Evolutionary conservation across 2,888 invertebrate species (phyloP).

Genomic region (Acrocyrtus sp.): DNA sequence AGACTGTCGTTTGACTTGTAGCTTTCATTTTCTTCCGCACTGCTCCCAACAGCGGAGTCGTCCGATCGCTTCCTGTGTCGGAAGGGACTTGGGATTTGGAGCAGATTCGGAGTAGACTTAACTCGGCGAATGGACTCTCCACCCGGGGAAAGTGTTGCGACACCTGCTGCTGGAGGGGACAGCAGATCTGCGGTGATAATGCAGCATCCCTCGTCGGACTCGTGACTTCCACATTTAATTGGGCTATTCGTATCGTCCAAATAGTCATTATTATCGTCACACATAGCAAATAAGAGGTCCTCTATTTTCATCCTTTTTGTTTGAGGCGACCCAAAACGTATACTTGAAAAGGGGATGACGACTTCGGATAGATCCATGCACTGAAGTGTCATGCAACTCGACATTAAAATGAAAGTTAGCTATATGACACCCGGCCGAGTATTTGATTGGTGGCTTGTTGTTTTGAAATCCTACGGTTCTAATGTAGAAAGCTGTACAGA

Average conservation of each 20-base stretch:
- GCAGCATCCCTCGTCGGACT: constrained; percentile 60
- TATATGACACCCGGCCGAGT: too few relatives aligned
- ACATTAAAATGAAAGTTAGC: too few relatives aligned
- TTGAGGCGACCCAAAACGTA: too few relatives aligned
- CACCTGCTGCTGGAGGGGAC: constrained; percentile 14
- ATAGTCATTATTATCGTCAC: constrained; percentile 61
- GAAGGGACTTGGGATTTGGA: constrained; percentile 57
- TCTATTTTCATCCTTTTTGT: constrained; percentile 62
- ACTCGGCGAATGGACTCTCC: constrained; percentile 55
- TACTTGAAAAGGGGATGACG: too few relatives aligned
- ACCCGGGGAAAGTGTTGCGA: not conserved
- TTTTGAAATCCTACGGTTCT: too few relatives aligned
- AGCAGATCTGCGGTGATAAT: constrained; percentile 36
- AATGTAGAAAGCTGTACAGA: too few relatives aligned
- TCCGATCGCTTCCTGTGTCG: constrained; percentile 61
- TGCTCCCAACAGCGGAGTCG: constrained; percentile 62
- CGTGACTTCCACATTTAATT: constrained; percentile 56
- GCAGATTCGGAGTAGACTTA: constrained; percentile 61
- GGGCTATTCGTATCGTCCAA: constrained; percentile 51
- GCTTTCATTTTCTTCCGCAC: constrained; percentile 61
- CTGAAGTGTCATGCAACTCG: too few relatives aligned
- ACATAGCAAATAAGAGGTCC: constrained; percentile 60
- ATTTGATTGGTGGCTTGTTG: too few relatives aligned
- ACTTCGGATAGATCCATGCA: too few relatives aligned
- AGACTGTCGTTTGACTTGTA: constrained; percentile 53